Base-by-base conservation (phyloP, 2,888 invertebrate genomes). In the Orthosia gothica region DNA sequence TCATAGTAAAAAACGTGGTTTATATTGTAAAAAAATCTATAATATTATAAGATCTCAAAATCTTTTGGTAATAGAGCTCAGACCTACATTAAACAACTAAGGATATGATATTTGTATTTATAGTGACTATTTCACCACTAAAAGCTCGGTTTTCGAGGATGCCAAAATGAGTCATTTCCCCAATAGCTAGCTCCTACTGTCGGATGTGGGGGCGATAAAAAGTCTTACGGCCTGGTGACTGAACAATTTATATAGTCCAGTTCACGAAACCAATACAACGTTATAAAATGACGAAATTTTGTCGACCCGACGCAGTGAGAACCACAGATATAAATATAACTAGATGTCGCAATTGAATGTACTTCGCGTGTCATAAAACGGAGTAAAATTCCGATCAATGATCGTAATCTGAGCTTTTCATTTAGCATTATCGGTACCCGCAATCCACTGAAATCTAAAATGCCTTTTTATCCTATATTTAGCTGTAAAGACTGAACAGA, bases 1-100 rank as follows among this genome's bases (percentile, higher is more conserved):
- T 81, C 54, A 32, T 71, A 13, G 52, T 67, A 69, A 58, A 70
- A 58, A 47, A 20, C 63, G 12, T n/a, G n/a, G 57, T 67, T 52
- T 26, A 52, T 26, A 63, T 52, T 32, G 67, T 65, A 69, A 40
- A 82, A 79, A 80, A 70, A 20, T 3, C 45, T 62, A 66, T n/a
- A 62, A 4, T 77, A 49, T 63, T 45, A n/a, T 45, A 70, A 70
- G 70, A 83, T 70, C 54, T 73, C 67, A 55, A 73, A 70, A 70
- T 61, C 32, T 71, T 68, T 82, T 83, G 80, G 71, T 71, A 57
- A 71, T 66, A 70, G n/a, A 65, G 70, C 49, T 74, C 82, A 71
- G 67, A 59, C 67, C 58, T 76, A 82, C 50, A 40, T 32, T 54
- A 23, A 65, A 65, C 47, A 65, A 61, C 67, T 79, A 81, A 4